phyloP scores from a whole-genome alignment of 2,888 invertebrate genomes.

The Pachymerium ferrugineum region DNA sequence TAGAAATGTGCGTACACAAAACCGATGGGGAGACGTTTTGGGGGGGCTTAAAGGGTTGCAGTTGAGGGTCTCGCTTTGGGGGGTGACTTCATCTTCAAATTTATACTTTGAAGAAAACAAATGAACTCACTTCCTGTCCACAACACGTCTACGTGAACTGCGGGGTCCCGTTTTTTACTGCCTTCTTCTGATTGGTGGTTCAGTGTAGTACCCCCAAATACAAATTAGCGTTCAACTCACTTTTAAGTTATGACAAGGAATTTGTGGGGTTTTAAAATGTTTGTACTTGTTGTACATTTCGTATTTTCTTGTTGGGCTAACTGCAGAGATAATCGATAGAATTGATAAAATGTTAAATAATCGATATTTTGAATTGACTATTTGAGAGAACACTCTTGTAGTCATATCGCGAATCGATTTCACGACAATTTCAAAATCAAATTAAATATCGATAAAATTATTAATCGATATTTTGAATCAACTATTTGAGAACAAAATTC shows the following conservation, averaged over 20 bases:
- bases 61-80: not conserved
- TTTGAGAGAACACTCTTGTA: no score
- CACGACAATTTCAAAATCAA: no score
- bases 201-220: not conserved
- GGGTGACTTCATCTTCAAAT: not conserved
- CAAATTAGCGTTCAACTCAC: not conserved
- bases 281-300: no score
- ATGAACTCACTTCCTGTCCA: conserved; percentile 8
- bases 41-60: not conserved
- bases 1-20: not conserved
- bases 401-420: no score
- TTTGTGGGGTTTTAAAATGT: not conserved
- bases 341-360: no score
- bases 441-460: no score
- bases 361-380: no score
- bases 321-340: no score
- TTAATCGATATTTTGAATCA: no score
- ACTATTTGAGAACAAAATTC: no score
- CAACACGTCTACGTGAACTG: not conserved
- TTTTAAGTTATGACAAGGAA: not conserved
- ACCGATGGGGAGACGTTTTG: not conserved
- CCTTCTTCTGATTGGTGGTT: not conserved
- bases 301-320: no score
- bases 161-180: not conserved
- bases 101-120: not conserved